Percentiles rank a stretch among this genome's conserved stretches.
These are phyloP conservation scores for Oreochromis mossambicus DNA, from an alignment of 2,797 vertebrate species.

Conservation along the genomic window DNA sequence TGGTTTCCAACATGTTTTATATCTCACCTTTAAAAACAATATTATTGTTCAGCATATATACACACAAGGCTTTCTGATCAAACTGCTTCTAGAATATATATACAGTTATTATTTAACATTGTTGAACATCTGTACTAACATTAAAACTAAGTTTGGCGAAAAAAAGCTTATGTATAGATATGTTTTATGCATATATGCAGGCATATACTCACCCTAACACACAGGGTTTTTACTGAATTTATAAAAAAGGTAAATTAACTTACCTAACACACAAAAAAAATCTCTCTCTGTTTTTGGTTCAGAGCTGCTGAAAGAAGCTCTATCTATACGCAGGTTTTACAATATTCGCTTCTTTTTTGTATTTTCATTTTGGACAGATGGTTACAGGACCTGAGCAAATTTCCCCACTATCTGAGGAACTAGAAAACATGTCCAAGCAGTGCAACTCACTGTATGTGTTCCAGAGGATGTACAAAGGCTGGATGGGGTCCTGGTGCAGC, in stretches of 20 bases:
- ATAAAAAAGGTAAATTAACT: not conserved
- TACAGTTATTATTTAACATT: not conserved
- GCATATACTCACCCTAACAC: not conserved
- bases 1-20: not conserved
- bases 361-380: not conserved
- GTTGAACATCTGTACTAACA: not conserved
- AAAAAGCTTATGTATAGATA: not conserved
- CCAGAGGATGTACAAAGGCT: slow-evolving; percentile 96
- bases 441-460: slow-evolving; percentile 86
- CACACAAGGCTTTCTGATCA: not conserved
- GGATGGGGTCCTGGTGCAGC: slow-evolving; percentile 90
- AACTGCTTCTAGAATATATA: not conserved
- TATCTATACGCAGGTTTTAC: not conserved
- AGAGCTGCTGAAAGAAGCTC: not conserved
- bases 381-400: not conserved
- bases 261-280: not conserved
- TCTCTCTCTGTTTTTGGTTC: not conserved
- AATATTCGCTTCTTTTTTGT: not conserved
- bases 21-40: not conserved
- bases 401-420: not conserved
- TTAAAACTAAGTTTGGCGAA: not conserved
- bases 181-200: not conserved
- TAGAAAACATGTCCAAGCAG: not conserved
- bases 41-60: not conserved
- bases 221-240: not conserved